Percentiles rank a stretch among this genome's conserved stretches.
Conservation (phyloP, 30 jellyfish, hydroid and myxozoan species). For the Mastigias papua region DNA sequence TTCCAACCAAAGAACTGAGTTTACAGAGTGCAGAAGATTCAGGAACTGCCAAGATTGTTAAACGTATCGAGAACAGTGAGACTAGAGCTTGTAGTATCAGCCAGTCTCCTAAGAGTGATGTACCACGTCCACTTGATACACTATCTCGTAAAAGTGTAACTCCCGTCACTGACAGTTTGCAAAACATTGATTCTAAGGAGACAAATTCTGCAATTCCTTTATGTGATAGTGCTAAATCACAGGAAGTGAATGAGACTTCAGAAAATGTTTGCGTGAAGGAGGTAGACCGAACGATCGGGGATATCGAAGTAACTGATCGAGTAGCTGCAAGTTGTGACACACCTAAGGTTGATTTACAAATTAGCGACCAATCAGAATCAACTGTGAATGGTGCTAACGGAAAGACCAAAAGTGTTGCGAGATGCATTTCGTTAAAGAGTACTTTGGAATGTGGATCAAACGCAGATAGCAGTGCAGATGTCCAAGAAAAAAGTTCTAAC, state of each 20-base stretch:
- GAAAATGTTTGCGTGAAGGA: background rate
- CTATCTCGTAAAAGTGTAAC: background rate
- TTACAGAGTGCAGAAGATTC: too few species aligned
- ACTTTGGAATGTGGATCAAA: constrained; percentile 38
- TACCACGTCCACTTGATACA: background rate
- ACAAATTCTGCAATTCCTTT: background rate
- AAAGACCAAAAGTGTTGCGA: background rate
- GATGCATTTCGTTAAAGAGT: constrained; percentile 4
- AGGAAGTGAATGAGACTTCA: background rate
- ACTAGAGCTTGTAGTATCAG: too few species aligned
- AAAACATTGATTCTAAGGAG: background rate
- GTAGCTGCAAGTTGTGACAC: background rate
- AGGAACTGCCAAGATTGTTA: too few species aligned
- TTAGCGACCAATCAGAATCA: background rate
- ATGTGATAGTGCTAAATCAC: background rate
- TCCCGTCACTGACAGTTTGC: background rate
- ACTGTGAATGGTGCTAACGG: background rate
- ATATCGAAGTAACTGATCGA: background rate
- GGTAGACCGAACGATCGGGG: background rate
- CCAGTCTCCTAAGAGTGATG: too few species aligned
- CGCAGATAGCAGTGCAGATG: constrained; percentile 45
- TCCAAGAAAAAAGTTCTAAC: constrained; percentile 23
- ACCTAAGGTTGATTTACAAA: background rate
- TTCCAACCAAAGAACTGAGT: too few species aligned
- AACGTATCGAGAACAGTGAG: too few species aligned